Evolutionary conservation across 2,113 vertebrate genomes (phyloP).

Genomic region (Bostrychus sinensis): DNA sequence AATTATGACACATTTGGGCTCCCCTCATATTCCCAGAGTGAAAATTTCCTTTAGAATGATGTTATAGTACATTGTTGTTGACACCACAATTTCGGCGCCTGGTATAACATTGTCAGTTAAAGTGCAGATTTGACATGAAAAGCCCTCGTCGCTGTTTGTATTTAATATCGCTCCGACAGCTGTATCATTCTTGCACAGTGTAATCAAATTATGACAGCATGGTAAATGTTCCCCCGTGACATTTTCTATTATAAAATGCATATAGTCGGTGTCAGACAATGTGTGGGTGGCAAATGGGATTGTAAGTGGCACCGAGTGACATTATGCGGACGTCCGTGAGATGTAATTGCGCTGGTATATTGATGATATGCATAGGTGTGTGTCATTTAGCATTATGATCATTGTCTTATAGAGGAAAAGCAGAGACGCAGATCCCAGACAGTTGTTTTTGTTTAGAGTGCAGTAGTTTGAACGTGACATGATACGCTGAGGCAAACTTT

Average conservation of each 20-base stretch:
- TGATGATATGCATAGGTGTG: constrained; percentile 63
- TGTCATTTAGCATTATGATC: constrained; percentile 56
- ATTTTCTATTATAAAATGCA: constrained; percentile 78
- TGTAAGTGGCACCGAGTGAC: constrained; percentile 67
- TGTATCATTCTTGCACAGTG: constrained; percentile 70
- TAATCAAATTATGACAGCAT: constrained; percentile 76
- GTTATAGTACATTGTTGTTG: constrained; percentile 66
- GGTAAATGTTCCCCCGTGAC: constrained; percentile 73
- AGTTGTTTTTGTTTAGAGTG: background rate
- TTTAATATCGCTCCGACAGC: constrained; percentile 73
- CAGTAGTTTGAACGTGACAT: background rate
- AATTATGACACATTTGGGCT: constrained; percentile 24
- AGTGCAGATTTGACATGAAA: constrained; percentile 68
- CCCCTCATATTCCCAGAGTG: constrained; percentile 51
- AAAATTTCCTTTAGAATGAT: constrained; percentile 57
- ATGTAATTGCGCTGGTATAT: constrained; percentile 59
- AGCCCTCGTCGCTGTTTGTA: constrained; percentile 52
- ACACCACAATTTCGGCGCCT: constrained; percentile 66
- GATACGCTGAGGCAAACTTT: background rate
- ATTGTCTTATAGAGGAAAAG: constrained; percentile 27
- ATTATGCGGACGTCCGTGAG: constrained; percentile 44
- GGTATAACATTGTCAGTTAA: constrained; percentile 68
- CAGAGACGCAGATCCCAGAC: background rate
- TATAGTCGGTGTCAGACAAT: constrained; percentile 64
- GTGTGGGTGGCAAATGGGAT: constrained; percentile 71